These are phyloP conservation scores for Drosophila ambigua DNA, from an alignment of 1,140 invertebrate species.

Conservation along the genomic window DNA sequence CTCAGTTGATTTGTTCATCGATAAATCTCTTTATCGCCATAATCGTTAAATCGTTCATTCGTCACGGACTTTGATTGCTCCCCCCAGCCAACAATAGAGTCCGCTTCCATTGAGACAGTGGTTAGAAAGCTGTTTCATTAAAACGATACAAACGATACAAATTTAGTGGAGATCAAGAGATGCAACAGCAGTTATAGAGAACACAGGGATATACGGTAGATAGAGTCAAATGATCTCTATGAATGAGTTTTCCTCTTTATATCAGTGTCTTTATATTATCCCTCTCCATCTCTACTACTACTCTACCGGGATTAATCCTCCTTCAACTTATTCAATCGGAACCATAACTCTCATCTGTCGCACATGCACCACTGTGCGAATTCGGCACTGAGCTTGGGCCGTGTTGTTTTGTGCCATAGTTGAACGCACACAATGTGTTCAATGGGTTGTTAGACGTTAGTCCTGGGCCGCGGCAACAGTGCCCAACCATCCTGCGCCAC, in stretches of 20 bases:
- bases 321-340: no score
- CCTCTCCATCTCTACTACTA: no score
- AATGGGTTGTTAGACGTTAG: conserved; percentile 38
- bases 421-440: conserved; percentile 53
- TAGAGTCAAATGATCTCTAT: no score
- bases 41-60: conserved; percentile 77
- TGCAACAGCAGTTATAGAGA: no score
- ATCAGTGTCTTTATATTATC: no score
- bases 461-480: neutral
- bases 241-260: no score
- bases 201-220: no score
- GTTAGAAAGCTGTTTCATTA: neutral
- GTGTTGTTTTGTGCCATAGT: conserved; percentile 48
- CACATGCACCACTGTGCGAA: no score
- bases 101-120: conserved; percentile 1
- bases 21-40: conserved; percentile 82
- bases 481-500: neutral
- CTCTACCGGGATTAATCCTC: no score
- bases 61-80: conserved; percentile 71
- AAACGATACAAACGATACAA: no score
- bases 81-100: conserved; percentile 37
- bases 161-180: no score
- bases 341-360: no score
- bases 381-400: conserved; percentile 11
- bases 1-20: conserved; percentile 72